These are phyloP conservation scores for Leucophenga maculata DNA, from an alignment of 2,888 invertebrate genomes.

Conservation along the genomic window DNA sequence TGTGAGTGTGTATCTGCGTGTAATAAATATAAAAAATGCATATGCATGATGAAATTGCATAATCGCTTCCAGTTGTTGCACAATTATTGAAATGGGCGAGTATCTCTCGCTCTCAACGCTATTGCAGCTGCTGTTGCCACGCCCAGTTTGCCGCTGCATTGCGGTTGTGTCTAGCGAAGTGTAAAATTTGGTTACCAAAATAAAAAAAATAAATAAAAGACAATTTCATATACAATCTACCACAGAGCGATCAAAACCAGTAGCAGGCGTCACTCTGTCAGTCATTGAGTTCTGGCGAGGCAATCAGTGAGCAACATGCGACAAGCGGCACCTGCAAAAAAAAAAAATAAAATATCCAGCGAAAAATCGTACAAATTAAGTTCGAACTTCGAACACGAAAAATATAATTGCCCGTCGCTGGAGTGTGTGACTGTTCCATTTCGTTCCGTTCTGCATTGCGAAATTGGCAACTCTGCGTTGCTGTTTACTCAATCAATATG, in stretches of 20 bases:
- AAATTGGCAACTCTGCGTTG: neutral
- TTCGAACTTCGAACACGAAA: neutral
- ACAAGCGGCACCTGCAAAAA: neutral
- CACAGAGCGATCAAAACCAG: neutral
- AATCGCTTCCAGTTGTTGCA: slow-evolving; percentile 65
- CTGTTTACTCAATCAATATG: slow-evolving; percentile 11
- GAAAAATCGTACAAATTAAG: neutral
- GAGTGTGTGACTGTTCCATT: no score
- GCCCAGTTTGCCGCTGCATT: slow-evolving; percentile 17
- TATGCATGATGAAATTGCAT: slow-evolving; percentile 65
- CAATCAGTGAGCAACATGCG: no score
- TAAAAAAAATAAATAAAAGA: slow-evolving; percentile 6
- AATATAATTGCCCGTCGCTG: neutral
- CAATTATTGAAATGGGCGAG: slow-evolving; percentile 59
- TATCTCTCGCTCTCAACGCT: neutral
- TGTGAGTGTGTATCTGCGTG: neutral
- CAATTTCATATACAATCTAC: neutral
- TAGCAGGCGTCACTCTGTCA: no score
- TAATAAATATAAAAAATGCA: slow-evolving; percentile 41
- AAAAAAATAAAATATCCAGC: neutral
- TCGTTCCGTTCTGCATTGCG: neutral
- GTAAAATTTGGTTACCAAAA: slow-evolving; percentile 14
- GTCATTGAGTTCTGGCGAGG: no score
- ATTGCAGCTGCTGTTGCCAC: neutral
- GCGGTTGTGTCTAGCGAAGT: slow-evolving; percentile 17